Evolutionary conservation across 2,797 vertebrate genomes (phyloP).

Genomic region (Mionectes olivaceus): DNA sequence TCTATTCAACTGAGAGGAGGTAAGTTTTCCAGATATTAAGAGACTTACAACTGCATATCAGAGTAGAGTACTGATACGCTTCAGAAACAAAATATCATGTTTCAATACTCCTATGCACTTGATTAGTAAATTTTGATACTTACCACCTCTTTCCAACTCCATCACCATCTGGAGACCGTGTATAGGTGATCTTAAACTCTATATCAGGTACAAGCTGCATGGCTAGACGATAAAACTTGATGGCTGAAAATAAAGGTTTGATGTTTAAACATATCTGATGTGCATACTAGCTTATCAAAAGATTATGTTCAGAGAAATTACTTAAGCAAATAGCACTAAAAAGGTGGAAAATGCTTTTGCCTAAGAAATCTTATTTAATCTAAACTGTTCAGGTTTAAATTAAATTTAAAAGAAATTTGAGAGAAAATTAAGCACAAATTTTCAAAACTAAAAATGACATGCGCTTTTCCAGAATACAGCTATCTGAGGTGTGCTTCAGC

Average conservation of each 20-base stretch:
- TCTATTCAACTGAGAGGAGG: neutral
- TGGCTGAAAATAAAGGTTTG: constrained; percentile 84
- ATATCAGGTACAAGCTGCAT: constrained; percentile 99
- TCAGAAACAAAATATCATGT: neutral
- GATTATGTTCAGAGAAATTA: neutral
- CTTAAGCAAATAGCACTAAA: neutral
- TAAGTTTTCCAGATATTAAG: neutral
- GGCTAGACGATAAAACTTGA: constrained; percentile 98
- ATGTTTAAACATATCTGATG: constrained; percentile 24
- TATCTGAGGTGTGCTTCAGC: neutral
- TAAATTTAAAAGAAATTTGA: neutral
- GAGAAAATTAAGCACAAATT: neutral
- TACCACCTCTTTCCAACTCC: constrained; percentile 89
- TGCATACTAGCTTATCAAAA: neutral
- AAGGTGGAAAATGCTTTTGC: neutral
- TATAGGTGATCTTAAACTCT: constrained; percentile 96
- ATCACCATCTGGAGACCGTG: constrained; percentile 89
- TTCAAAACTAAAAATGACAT: neutral
- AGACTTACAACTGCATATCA: neutral
- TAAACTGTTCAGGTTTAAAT: neutral
- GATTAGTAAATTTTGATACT: constrained; percentile 68
- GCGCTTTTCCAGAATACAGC: neutral
- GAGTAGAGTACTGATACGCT: neutral
- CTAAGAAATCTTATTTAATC: neutral
- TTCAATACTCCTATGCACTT: constrained; percentile 6